Evolutionary conservation across 2,797 vertebrate genomes (phyloP), one percentile per base, ranked within the genome.

Genomic region (Enteromius thamalakanensis): DNA sequence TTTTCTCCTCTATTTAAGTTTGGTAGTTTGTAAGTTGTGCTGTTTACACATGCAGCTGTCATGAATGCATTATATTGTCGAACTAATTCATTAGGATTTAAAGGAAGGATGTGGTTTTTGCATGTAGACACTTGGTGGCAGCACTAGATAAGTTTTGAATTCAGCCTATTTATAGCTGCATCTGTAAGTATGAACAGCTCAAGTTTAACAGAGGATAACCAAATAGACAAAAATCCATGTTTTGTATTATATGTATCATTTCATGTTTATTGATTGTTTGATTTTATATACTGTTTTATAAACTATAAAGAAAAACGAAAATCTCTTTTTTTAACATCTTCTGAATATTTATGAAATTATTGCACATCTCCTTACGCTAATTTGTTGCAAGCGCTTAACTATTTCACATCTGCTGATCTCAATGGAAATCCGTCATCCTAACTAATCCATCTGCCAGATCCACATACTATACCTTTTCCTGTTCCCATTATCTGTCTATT

Each of bases 91-190:
- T n/a, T 12, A n/a, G 19, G 11, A 53, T 37, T 64, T 21, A n/a
- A 1, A 64, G 80, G 12, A 23, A 40, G 29, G 15, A 37, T 74
- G 70, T 32, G 9, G 6, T 53, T 65, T 83, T 77, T 23, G 29
- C 65, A 37, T 78, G 21, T n/a, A 26, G 19, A 62, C 81, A 77
- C 74, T 17, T 71, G 81, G 65, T 83, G 81, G 81, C 81, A 83
- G 74, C 74, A 83, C 81, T 78, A 45, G 37, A 47, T 78, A 47
- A 62, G 37, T 78, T 83, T 83, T 62, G 26, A 49, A 60, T 62
- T 21, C 49, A 58, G 6, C 3, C 4, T 5, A 7, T 82, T 83
- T 17, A 17, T 23, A 17, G 42, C 60, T 65, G n/a, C 45, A 45
- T 64, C 37, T 60, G 42, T 21, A 42, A 23, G 40, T 42, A 60